Base-by-base conservation (phyloP, 2,113 vertebrate species). In the Mystacornis crossleyi region DNA sequence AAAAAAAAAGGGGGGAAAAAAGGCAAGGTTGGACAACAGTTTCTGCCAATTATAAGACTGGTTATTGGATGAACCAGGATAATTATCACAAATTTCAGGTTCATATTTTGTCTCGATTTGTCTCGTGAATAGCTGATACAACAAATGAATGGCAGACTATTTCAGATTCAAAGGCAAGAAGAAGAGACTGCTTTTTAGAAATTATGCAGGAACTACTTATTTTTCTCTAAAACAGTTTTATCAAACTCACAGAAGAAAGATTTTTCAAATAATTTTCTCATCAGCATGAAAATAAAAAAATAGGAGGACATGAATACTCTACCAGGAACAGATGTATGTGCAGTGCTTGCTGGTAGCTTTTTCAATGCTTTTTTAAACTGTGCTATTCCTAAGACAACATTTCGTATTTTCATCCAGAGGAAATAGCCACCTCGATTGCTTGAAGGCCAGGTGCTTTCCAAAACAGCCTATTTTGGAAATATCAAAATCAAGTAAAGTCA, bases 381-480 rank as follows among this genome's bases (percentile, higher is more conserved):
- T 61, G 98, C 98, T 96, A 99, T 98, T 92, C 98, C 99, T 23
- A 99, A 98, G 61, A 99, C 84, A 81, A 99, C 99, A 12, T 99
- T 99, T 84, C 99, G 98, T 97, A 99, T 97, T 97, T 99, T 99
- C 92, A 99, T 99, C 99, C 99, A 99, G 33, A 99, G 98, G 96
- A 99, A 99, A 97, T 99, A 99, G 72, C 99, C 99, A 96, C 99
- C 99, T 96, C 98, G 98, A 93, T 99, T 99, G 95, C 99, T 99
- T 55, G 99, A 99, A 72, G 99, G 99, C 99, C 99, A 99, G 8
- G 99, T 99, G 92, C 99, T 99, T 98, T 99, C 99, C 95, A 99
- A 97, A 95, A 99, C 99, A 6, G 99, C 99, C 99, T 99, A 66
- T 38, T 89, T 48, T 79, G 94, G 77, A 81, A 98, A 97, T 13